Conservation (phyloP, 2,113 vertebrate species). For the Mus pahari region DNA sequence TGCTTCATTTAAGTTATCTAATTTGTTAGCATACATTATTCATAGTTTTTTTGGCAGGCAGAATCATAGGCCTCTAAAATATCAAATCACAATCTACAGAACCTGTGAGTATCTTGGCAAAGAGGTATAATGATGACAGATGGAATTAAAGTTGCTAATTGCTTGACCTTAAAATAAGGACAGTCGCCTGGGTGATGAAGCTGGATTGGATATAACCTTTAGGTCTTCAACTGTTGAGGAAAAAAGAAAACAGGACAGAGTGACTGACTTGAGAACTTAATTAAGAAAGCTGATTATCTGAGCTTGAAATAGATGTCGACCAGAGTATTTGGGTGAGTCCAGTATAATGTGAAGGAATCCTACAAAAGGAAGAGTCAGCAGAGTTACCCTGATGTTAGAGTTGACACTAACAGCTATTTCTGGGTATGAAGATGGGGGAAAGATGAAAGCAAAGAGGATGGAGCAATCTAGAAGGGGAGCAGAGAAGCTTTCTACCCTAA, state of each 20-base stretch:
- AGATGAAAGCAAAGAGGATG: not conserved
- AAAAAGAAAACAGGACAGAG: not conserved
- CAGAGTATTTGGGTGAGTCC: not conserved
- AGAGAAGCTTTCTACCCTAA: not conserved
- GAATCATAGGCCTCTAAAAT: not conserved
- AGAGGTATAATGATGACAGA: not conserved
- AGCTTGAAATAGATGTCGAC: not conserved
- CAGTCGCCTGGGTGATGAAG: not conserved
- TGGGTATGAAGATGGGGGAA: not conserved
- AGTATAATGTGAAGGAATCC: not conserved
- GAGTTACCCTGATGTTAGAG: not conserved
- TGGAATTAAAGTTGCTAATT: not conserved
- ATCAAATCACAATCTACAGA: not conserved
- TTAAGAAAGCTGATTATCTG: not conserved
- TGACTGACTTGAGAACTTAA: not conserved
- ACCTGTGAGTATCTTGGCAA: not conserved
- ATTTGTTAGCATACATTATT: slow-evolving; percentile 14
- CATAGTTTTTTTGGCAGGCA: not conserved
- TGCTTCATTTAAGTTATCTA: not conserved
- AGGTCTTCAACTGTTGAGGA: not conserved
- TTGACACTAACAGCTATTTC: not conserved
- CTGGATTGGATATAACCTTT: not conserved
- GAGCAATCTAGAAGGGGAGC: not conserved
- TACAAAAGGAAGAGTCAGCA: not conserved
- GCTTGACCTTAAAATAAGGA: not conserved